phyloP scores from a whole-genome alignment of 2,797 vertebrate genomes.

The Sebastes taczanowskii region DNA sequence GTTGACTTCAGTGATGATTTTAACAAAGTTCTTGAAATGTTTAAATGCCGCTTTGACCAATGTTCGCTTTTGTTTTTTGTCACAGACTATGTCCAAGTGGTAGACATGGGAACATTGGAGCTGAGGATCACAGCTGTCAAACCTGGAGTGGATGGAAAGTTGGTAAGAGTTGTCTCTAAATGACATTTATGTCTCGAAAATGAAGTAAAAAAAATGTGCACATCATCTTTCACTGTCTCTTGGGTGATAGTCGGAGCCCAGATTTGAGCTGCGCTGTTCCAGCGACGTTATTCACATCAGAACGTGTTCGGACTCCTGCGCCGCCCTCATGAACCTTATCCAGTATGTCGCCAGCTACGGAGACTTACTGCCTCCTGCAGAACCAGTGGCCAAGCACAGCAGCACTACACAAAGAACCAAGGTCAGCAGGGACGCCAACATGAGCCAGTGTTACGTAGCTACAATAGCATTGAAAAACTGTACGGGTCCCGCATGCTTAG shows the following conservation, averaged over 20 bases:
- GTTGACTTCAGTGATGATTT: not conserved
- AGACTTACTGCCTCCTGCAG: slow-evolving; percentile 87
- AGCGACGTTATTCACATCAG: slow-evolving; percentile 95
- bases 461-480: not conserved
- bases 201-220: not conserved
- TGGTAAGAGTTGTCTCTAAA: slow-evolving; percentile 79
- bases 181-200: not conserved
- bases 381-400: slow-evolving; percentile 80
- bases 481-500: not conserved
- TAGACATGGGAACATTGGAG: slow-evolving; percentile 97
- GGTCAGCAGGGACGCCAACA: slow-evolving; percentile 73
- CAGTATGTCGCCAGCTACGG: slow-evolving; percentile 97
- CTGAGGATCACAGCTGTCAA: slow-evolving; percentile 93
- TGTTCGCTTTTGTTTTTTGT: slow-evolving; percentile 17
- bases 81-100: slow-evolving; percentile 96
- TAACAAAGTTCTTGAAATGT: not conserved
- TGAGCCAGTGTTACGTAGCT: not conserved
- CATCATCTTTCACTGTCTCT: not conserved
- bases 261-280: slow-evolving; percentile 95
- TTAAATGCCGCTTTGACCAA: not conserved
- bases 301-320: slow-evolving; percentile 96
- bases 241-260: slow-evolving; percentile 85
- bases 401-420: slow-evolving; percentile 83
- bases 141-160: slow-evolving; percentile 85
- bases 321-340: slow-evolving; percentile 98